phyloP scores from a whole-genome alignment of 1,140 invertebrate genomes.

The Drosophila athabasca region DNA sequence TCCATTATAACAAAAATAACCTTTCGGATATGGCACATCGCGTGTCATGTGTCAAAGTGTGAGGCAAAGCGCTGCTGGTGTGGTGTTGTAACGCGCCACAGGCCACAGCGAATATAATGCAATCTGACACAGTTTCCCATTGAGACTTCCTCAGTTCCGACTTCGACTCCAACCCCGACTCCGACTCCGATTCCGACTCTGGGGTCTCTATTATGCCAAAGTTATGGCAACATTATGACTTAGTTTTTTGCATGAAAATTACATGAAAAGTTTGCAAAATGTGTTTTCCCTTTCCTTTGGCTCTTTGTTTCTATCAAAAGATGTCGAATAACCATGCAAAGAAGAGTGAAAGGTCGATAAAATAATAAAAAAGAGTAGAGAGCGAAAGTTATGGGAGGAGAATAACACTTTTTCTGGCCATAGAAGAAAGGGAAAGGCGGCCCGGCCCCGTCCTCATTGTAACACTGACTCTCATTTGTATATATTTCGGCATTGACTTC shows the following conservation, averaged over 20 bases:
- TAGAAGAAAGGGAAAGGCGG: slow-evolving; percentile 7
- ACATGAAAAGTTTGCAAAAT: slow-evolving; percentile 22
- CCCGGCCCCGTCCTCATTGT: slow-evolving; percentile 1
- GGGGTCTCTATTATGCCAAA: slow-evolving; percentile 56
- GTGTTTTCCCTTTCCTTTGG: slow-evolving; percentile 36
- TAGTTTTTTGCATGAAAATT: slow-evolving; percentile 44
- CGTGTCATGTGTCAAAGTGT: slow-evolving; percentile 73
- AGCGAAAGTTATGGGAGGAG: slow-evolving; percentile 50
- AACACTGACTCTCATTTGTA: slow-evolving; percentile 49
- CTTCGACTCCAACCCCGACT: too few species aligned
- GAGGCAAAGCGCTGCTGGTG: slow-evolving; percentile 25
- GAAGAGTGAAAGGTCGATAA: slow-evolving; percentile 58
- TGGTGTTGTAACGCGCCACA: slow-evolving; percentile 34
- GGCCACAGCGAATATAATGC: slow-evolving; percentile 49
- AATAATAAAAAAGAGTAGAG: slow-evolving; percentile 12
- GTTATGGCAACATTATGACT: slow-evolving; percentile 56
- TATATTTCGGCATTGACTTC: slow-evolving; percentile 45
- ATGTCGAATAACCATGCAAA: slow-evolving; percentile 23
- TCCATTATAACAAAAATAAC: slow-evolving; percentile 18
- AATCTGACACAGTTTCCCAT: slow-evolving; percentile 66
- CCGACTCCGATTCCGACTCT: not conserved
- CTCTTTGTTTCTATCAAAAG: slow-evolving; percentile 7
- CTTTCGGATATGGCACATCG: slow-evolving; percentile 56
- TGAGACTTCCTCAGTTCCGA: slow-evolving; percentile 55
- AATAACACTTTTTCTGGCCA: not conserved